These are phyloP conservation scores for Drosophila navojoa DNA, from an alignment of 1,140 invertebrate species.

Conservation along the genomic window DNA sequence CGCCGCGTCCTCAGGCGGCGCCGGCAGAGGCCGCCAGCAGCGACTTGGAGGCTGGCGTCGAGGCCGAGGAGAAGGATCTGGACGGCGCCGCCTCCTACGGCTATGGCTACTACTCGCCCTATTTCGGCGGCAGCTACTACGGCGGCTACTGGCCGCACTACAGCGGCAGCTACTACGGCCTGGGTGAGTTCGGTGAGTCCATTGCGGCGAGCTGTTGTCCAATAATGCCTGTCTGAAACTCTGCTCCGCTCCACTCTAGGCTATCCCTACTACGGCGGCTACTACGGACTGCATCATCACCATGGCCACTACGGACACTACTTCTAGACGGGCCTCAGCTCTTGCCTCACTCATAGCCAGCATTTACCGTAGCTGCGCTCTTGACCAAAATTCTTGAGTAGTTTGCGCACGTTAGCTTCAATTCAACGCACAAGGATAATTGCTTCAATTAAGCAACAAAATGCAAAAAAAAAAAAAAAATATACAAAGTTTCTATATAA, in stretches of 20 bases:
- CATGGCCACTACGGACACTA: constrained; percentile 79
- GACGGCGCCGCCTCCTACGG: constrained; percentile 70
- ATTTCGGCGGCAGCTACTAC: constrained; percentile 57
- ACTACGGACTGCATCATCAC: constrained; percentile 73
- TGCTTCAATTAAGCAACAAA: constrained; percentile 76
- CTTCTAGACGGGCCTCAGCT: constrained; percentile 44
- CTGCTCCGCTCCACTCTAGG: constrained; percentile 36
- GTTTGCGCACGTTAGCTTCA: constrained; percentile 55
- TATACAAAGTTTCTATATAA: constrained; percentile 28
- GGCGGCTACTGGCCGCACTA: constrained; percentile 57
- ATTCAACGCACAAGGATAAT: constrained; percentile 70
- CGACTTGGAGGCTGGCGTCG: constrained; percentile 61
- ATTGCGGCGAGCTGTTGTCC: background rate
- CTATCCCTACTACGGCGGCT: constrained; percentile 80
- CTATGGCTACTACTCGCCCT: constrained; percentile 77
- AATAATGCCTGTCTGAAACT: background rate
- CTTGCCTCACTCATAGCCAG: constrained; percentile 13
- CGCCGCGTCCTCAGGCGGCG: constrained; percentile 63
- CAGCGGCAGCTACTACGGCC: constrained; percentile 64
- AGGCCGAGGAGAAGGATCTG: constrained; percentile 72
- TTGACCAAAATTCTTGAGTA: constrained; percentile 44
- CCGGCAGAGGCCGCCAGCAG: constrained; percentile 16
- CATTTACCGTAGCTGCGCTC: constrained; percentile 36
- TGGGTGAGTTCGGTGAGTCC: constrained; percentile 56
- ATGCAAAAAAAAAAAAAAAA: constrained; percentile 47